phyloP scores from a whole-genome alignment of 2,113 vertebrate genomes.

The Barnardius zonarius region DNA sequence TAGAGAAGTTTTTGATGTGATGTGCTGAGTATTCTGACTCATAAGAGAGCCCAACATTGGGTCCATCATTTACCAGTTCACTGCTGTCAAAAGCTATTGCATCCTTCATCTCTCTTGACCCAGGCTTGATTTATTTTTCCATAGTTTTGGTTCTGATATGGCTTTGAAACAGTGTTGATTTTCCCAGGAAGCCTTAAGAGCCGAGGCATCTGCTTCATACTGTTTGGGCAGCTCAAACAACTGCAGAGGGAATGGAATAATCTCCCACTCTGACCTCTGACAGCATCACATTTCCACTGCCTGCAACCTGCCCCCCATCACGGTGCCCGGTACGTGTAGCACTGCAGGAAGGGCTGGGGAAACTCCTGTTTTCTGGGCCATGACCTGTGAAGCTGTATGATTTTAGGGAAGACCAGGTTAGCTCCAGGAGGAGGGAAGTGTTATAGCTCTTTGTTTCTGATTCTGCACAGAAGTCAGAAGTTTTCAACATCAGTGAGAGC shows the following conservation, averaged over 20 bases:
- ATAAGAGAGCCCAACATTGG: background rate
- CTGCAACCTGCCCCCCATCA: background rate
- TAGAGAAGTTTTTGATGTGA: background rate
- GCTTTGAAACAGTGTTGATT: background rate
- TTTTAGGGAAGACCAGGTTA: background rate
- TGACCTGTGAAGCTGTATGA: background rate
- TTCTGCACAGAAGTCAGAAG: background rate
- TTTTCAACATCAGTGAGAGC: background rate
- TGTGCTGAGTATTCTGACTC: background rate
- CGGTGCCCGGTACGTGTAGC: background rate
- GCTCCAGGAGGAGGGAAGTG: background rate
- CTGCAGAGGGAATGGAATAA: background rate
- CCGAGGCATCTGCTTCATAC: background rate
- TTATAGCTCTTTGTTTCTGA: background rate
- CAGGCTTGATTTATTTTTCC: background rate
- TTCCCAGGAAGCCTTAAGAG: background rate
- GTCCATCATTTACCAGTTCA: background rate
- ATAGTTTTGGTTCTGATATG: background rate
- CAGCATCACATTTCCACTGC: background rate
- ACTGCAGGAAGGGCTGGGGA: background rate
- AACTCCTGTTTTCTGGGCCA: constrained; percentile 6
- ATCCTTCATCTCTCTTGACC: background rate
- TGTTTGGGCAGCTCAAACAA: background rate
- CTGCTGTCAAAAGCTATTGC: background rate
- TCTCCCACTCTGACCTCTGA: background rate